Evolutionary conservation across 2,113 vertebrate species (phyloP).

Genomic region (Kryptolebias marmoratus): DNA sequence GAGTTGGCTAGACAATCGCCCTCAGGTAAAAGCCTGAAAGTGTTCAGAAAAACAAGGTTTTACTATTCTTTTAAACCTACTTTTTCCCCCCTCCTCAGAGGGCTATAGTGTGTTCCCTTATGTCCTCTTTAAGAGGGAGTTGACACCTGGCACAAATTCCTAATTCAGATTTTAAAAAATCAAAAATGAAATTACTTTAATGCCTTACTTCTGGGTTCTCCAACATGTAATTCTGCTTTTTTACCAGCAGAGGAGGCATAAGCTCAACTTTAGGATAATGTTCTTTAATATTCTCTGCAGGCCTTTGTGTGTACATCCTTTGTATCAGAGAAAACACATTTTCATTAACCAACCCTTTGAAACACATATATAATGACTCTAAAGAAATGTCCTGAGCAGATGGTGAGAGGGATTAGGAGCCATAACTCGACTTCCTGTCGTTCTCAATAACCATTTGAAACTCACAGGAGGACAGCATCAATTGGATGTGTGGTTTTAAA

Average conservation of each 20-base stretch:
- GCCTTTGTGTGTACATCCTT: background rate
- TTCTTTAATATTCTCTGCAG: background rate
- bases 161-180: no score
- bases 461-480: constrained; percentile 18
- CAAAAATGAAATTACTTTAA: background rate
- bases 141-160: no score
- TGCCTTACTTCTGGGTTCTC: background rate
- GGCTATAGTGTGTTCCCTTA: no score
- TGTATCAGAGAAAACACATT: background rate
- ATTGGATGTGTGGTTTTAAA: constrained; percentile 27
- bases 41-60: background rate
- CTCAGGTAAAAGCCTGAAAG: background rate
- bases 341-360: constrained; percentile 7
- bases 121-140: no score
- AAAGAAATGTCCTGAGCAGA: background rate
- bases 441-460: constrained; percentile 45
- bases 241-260: constrained; percentile 63
- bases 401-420: background rate
- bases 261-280: background rate
- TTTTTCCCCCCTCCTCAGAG: background rate
- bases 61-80: constrained; percentile 13
- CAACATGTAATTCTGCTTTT: constrained; percentile 16
- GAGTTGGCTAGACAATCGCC: constrained; percentile 4
- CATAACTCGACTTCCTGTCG: background rate
- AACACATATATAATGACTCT: constrained; percentile 9